These are phyloP conservation scores for Bostrychus sinensis DNA, from an alignment of 2,113 vertebrate genomes.

Conservation along the genomic window DNA sequence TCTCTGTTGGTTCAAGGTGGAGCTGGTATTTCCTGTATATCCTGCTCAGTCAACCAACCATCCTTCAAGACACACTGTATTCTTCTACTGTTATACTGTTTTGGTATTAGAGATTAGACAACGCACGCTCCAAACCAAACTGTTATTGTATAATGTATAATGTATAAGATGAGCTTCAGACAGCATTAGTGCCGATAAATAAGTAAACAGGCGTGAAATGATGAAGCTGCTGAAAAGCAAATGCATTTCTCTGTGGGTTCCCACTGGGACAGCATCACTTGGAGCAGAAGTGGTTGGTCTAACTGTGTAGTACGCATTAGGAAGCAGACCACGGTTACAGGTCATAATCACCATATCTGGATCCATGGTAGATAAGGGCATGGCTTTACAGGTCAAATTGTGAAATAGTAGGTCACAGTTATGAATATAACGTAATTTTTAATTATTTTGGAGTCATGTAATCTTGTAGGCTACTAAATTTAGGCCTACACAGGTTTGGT, in stretches of 20 bases:
- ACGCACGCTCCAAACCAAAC: neutral
- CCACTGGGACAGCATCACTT: constrained; percentile 17
- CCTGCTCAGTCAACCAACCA: constrained; percentile 62
- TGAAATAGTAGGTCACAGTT: neutral
- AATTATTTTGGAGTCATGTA: neutral
- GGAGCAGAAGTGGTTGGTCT: neutral
- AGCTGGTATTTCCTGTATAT: constrained; percentile 80
- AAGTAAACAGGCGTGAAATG: constrained; percentile 64
- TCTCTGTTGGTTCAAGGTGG: constrained; percentile 66
- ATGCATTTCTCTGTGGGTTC: constrained; percentile 17
- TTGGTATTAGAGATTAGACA: neutral
- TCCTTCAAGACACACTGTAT: constrained; percentile 18
- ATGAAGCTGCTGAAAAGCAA: constrained; percentile 38
- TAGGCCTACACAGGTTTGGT: too few species aligned
- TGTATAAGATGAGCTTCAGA: constrained; percentile 49
- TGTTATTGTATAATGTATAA: constrained; percentile 23
- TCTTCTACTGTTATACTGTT: neutral
- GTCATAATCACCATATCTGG: neutral
- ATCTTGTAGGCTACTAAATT: too few species aligned
- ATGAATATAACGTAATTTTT: neutral
- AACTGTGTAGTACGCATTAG: neutral
- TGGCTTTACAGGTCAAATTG: neutral
- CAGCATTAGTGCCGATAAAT: constrained; percentile 71
- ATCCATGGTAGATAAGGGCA: neutral
- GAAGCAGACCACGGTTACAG: neutral